Base-by-base conservation (phyloP, 2,888 invertebrate genomes). In the Melinopterus prodromus region DNA sequence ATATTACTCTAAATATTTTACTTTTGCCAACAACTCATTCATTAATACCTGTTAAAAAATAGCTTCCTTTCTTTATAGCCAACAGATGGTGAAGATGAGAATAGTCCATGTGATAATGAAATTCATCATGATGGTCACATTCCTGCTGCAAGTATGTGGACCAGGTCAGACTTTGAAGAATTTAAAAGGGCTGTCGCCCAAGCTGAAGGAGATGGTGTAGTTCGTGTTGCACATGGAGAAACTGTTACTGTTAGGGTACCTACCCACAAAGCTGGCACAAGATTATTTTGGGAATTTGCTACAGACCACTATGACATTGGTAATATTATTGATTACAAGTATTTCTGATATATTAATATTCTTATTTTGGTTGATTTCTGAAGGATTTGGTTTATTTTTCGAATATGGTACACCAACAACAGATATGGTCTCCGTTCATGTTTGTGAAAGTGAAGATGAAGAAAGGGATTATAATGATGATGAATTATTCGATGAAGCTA, bases 231-330 rank as follows among this genome's bases (percentile, higher is more conserved):
- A 0, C 99, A 99, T 88, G 98, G 99, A 2, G 99, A 99, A 90
- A 98, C 97, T 0, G 96, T 99, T 75, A 99, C 99, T 76, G 97
- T 98, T 85, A 92, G 99, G 70, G 99, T 99, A 78, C 99, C 99
- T 7, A 99, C 99, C 0, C 98, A 98, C 88, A 94, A 95, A 83
- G 95, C 97, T 85, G 99, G 99, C 0, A 93, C 95, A 1, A 95
- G 97, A 86, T 91, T 99, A 70, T 99, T 98, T 90, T 99, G 99
- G 99, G 99, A 99, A 91, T 99, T 99, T 89, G 98, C 99, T 14
- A 99, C 99, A 0, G 99, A 99, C 89, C 94, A 95, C 87, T 99
- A 98, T 87, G 99, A 99, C 88, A 96, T 99, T 86, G 98, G 95
- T 89, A 81, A 76, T 38, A 74, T 16, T 69, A 71, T 35, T 53